Evolutionary conservation across 2,888 invertebrate genomes (phyloP), one percentile per base, ranked within the genome.

Genomic region (Orthonychiurus folsomi): DNA sequence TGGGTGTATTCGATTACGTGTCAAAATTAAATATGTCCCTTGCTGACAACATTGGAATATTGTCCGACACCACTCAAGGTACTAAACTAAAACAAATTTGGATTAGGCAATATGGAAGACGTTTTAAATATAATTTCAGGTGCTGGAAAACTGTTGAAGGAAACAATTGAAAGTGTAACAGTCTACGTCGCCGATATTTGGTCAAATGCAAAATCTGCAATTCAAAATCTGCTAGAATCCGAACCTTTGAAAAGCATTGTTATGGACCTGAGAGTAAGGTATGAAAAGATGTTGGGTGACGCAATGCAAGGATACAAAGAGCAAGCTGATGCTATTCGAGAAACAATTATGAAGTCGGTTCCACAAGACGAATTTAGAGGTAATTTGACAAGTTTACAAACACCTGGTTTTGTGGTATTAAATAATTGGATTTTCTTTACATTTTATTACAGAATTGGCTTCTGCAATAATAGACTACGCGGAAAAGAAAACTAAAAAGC

Each of bases 401-500:
- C 9, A 37, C 5, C 5, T 37, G 9, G 37, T 9, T 5, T 37
- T 37, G 9, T 37, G 5, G 37, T 9, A 15, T 9, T 37, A 5
- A 5, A 37, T 5, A 37, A 37, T 37, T 15, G 5, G 15, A 37
- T 15, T 15, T 37, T 5, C 5, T 15, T 5, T 37, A 37, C 5
- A 9, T 37, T 37, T 9, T 37, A 9, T 37, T 37, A 9, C 37
- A 37, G 37, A 37, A 37, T 15, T 37, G 5, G 15, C 15, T 37
- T 15, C 5, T 9, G 5, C 37, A 5, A 9, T 37, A 15, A 15
- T 37, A 9, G 37, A 37, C 5, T 37, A 37, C 37, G 15, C 15
- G 37, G 37, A 37, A 15, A 84, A 84, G 80, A 85, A 86, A 80
- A 75, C 86, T 25, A 80, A 77, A 56, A 78, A 81, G 57, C 78